Evolutionary conservation across 2,113 vertebrate genomes (phyloP), one percentile per base, ranked within the genome.

Genomic region (Rhynchomys soricoides): DNA sequence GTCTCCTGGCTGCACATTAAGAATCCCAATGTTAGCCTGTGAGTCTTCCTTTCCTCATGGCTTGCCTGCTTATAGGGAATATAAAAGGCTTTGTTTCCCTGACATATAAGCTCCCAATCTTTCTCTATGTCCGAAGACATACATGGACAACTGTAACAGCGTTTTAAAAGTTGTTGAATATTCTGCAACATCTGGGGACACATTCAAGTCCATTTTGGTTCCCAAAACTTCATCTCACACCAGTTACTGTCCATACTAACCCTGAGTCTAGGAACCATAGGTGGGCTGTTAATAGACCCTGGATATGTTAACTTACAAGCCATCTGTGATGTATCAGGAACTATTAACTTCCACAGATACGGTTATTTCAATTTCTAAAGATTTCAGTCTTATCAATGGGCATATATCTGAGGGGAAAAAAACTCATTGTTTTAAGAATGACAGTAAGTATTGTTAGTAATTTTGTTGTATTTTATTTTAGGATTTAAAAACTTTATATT

Each of bases 1-100:
- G 4, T 88, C 77, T 92, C 86, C 64, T 43, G 48, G 5, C 16
- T 97, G 82, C 75, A 26, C 31, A n/a, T 79, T 86, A 94, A 71
- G 34, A 85, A 59, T 94, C 45, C 78, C 73, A 91, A 94, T 89
- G 94, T 97, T 97, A 95, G 50, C 64, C 43, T 62, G 3, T 43
- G n/a, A 68, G 8, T 85, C 8, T 40, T 77, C 68, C n/a, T 86
- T 90, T 52, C 12, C 17, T 89, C 50, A 1, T 86, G 26, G 86
- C n/a, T 82, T 92, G 43, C 89, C 93, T 89, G 40, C 86, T 94
- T 34, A 89, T 50, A 86, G 34, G 52, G 93, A 93, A 90, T 73
- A 31, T 78, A 82, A 40, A 22, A 70, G 22, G 22, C 90, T 96
- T 94, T 79, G 29, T 73, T 48, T 75, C 16, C 90, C 68, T 94